Evolutionary conservation across 2,888 invertebrate species (phyloP), one percentile per base, ranked within the genome.

Genomic region (Strigamia transsilvanica): DNA sequence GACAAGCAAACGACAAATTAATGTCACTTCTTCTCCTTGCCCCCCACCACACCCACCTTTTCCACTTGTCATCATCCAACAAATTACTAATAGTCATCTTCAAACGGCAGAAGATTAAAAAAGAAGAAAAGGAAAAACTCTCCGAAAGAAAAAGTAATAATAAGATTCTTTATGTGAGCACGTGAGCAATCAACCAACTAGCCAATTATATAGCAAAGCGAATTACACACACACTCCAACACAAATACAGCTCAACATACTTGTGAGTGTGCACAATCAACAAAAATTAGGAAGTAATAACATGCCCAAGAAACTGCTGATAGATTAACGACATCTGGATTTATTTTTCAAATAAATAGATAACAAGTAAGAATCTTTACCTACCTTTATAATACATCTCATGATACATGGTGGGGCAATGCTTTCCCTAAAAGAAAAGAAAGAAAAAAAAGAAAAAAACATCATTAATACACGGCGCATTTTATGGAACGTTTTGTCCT

Each of bases 381-480:
- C n/a, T 56, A 56, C 56, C 56, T 56, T 56, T 56, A 18, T 56
- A 56, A 56, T 56, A 56, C 56, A 56, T 56, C n/a, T 56, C 56
- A 18, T 56, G 56, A 18, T 56, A 56, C 56, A 56, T 56, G 56
- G 56, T 56, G 56, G 56, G 56, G 18, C 56, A 56, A 18, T 56
- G 56, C n/a, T 56, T 56, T 56, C 56, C 56, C 56, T 56, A 18
- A 18, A 56, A 56, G 3, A 18, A 56, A 2, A 51, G 5, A 15
- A 51, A 51, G 27, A 27, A 38, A 7, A 38, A 38, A 6, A 38
- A 38, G 6, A 38, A 38, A 6, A 38, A 38, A 38, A 38, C 2
- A 38, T 38, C 4, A 38, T 38, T 38, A 38, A 38, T 38, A 38
- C 10, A 38, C 10, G 38, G 6, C 2, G 4, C 38, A 9, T 38